Conservation (phyloP, 2,113 vertebrate genomes). For the Pungitius pungitius region DNA sequence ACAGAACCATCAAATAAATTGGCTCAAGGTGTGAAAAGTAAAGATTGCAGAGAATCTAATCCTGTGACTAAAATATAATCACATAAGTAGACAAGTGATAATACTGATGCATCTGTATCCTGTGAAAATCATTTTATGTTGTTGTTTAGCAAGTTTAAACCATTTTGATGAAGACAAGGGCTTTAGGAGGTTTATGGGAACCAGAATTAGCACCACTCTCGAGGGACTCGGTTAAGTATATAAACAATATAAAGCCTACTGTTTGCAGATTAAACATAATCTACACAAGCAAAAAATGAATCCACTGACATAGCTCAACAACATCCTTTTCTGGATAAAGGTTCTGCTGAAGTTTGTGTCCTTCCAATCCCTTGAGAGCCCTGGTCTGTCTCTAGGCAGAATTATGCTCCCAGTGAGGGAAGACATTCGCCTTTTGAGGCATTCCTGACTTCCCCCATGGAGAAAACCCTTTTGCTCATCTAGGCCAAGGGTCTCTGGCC, state of each 20-base stretch:
- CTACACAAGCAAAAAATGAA: not conserved
- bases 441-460: no score
- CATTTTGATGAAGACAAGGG: not conserved
- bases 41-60: not conserved
- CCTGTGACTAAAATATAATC: not conserved
- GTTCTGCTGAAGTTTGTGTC: no score
- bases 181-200: not conserved
- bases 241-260: not conserved
- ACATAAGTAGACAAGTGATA: not conserved
- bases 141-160: not conserved
- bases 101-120: not conserved
- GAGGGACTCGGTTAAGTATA: not conserved
- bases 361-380: no score
- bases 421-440: no score
- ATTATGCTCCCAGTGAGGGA: no score
- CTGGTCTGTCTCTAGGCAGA: no score
- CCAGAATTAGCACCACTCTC: not conserved
- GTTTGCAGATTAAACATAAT: not conserved
- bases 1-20: not conserved
- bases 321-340: no score
- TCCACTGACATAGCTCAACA: not conserved
- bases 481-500: no score
- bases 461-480: no score
- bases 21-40: not conserved
- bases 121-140: no score